phyloP scores from a whole-genome alignment of 2,888 invertebrate species.

The Micropterix aruncella region DNA sequence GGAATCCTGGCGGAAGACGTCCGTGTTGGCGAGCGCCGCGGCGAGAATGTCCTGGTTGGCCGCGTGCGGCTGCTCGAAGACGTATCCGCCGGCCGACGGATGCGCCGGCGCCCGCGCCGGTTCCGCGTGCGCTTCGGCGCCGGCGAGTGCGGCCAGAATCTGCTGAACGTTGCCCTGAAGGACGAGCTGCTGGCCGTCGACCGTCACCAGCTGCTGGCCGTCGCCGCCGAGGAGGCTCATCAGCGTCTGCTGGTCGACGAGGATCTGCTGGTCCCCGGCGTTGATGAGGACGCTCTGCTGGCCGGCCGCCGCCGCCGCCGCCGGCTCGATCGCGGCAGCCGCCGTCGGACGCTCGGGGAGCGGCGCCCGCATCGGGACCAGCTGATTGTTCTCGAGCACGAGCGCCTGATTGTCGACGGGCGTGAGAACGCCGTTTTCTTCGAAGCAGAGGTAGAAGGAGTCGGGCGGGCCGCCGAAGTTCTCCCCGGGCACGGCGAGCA shows the following conservation, averaged over 20 bases:
- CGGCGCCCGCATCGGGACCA: constrained; percentile 28
- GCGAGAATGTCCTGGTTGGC: constrained; percentile 58
- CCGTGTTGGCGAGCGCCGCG: constrained; percentile 60
- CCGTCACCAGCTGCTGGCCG: constrained; percentile 16
- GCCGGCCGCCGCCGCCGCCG: constrained; percentile 6
- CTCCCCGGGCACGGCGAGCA: constrained; percentile 59
- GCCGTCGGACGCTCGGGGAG: constrained; percentile 9
- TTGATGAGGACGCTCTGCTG: constrained; percentile 21
- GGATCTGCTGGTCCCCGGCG: constrained; percentile 30
- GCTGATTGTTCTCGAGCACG: constrained; percentile 34
- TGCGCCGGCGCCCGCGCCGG: constrained; percentile 7
- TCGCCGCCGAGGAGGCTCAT: constrained; percentile 10
- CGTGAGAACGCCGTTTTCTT: constrained; percentile 53
- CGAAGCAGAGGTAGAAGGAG: constrained; percentile 60
- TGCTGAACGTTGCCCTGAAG: constrained; percentile 15
- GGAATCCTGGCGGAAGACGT: constrained; percentile 48
- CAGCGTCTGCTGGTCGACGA: constrained; percentile 17
- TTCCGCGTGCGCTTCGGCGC: constrained; percentile 10
- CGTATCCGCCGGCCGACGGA: neutral
- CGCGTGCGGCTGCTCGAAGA: constrained; percentile 11
- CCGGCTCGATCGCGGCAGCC: constrained; percentile 13
- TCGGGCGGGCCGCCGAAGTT: constrained; percentile 58
- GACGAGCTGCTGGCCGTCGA: constrained; percentile 17
- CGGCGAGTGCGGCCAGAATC: constrained; percentile 14
- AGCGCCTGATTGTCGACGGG: constrained; percentile 58